Evolutionary conservation across 2,113 vertebrate genomes (phyloP).

Genomic region (Sisor rabdophorus): DNA sequence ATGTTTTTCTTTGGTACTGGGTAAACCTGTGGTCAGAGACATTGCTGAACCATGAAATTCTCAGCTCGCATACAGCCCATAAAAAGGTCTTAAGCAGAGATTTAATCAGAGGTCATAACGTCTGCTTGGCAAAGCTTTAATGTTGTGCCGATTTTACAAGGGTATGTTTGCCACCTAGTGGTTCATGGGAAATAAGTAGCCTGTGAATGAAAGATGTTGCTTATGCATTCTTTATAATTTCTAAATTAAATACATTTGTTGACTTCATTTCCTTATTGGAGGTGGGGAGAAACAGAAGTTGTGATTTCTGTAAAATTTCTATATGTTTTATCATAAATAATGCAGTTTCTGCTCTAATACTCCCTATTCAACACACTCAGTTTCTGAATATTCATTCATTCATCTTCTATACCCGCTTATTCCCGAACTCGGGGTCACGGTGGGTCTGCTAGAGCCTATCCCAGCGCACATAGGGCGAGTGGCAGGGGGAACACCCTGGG

Average conservation of each 20-base stretch:
- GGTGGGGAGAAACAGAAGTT: constrained; percentile 15
- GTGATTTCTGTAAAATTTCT: constrained; percentile 16
- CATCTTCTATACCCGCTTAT: too few species aligned
- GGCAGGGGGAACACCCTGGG: too few species aligned
- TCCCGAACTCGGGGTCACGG: too few species aligned
- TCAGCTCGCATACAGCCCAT: not conserved
- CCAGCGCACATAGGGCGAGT: too few species aligned
- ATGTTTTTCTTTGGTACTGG: not conserved
- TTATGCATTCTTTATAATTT: constrained; percentile 10
- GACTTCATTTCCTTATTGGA: constrained; percentile 35
- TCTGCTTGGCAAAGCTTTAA: not conserved
- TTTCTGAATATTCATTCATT: too few species aligned
- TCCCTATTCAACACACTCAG: too few species aligned
- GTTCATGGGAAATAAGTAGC: not conserved
- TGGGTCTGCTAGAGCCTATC: too few species aligned
- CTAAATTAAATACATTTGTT: constrained; percentile 22
- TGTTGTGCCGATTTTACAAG: constrained; percentile 24
- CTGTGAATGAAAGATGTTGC: not conserved
- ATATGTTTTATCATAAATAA: not conserved
- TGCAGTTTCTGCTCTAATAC: not conserved
- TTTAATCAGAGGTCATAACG: not conserved
- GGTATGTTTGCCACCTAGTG: constrained; percentile 60
- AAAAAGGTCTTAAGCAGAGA: constrained; percentile 3
- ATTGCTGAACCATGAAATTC: constrained; percentile 19
- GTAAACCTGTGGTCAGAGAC: not conserved